Evolutionary conservation across 1,140 invertebrate species (phyloP).

Genomic region (Hycleus phaleratus): DNA sequence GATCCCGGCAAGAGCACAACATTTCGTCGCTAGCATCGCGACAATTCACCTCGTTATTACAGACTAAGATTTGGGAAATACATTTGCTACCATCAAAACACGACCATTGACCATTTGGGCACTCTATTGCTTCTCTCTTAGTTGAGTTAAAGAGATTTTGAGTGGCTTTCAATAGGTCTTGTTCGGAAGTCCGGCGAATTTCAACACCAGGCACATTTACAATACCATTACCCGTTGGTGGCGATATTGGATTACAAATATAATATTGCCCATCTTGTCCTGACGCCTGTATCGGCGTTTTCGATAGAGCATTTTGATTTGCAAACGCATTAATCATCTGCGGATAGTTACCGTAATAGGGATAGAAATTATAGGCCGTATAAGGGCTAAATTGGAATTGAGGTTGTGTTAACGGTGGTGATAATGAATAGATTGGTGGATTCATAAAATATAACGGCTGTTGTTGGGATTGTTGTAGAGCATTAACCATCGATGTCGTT

Average conservation of each 20-base stretch:
- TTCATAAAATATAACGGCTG: constrained; percentile 26
- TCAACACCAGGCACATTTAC: constrained; percentile 29
- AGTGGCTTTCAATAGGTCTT: constrained; percentile 17
- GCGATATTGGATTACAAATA: constrained; percentile 32
- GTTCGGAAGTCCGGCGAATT: constrained; percentile 19
- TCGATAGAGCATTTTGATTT: no score
- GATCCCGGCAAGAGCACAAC: constrained; percentile 60
- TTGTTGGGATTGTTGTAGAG: not conserved
- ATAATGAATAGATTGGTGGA: constrained; percentile 23
- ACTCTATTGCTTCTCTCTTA: constrained; percentile 24
- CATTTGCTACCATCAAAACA: constrained; percentile 52
- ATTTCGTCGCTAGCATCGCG: constrained; percentile 73
- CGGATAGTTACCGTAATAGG: constrained; percentile 8
- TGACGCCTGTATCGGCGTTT: constrained; percentile 19
- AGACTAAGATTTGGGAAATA: constrained; percentile 53
- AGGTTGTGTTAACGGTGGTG: constrained; percentile 9
- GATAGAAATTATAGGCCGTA: not conserved
- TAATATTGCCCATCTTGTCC: constrained; percentile 31
- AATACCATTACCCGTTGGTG: constrained; percentile 20
- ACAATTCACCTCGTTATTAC: constrained; percentile 70
- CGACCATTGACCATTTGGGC: constrained; percentile 24
- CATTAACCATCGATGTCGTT: constrained; percentile 9
- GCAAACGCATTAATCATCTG: not conserved
- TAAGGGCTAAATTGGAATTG: not conserved
- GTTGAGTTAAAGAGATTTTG: constrained; percentile 18